Conservation (phyloP, 2,113 vertebrate species). For the Sisor rabdophorus region DNA sequence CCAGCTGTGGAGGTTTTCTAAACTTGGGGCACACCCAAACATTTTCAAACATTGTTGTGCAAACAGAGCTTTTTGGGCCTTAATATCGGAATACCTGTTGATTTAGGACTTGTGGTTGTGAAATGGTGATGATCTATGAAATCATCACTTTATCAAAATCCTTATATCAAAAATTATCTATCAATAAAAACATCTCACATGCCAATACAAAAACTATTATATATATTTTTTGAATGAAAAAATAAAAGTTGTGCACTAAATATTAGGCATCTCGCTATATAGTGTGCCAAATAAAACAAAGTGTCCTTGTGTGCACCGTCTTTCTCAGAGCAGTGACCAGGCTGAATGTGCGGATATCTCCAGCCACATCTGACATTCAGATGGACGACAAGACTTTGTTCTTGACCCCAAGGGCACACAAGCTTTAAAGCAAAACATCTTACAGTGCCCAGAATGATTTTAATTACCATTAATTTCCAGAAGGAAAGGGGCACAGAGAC, state of each 20-base stretch:
- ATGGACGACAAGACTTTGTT: slow-evolving; percentile 53
- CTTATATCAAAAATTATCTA: neutral
- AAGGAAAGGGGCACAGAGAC: slow-evolving; percentile 41
- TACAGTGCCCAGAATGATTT: slow-evolving; percentile 48
- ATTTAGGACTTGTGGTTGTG: slow-evolving; percentile 1
- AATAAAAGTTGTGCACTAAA: neutral
- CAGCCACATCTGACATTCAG: slow-evolving; percentile 63
- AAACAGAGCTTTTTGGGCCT: neutral
- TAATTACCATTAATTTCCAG: slow-evolving; percentile 60
- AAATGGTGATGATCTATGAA: neutral
- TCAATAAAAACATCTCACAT: neutral
- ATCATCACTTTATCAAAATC: neutral
- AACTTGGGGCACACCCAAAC: slow-evolving; percentile 44
- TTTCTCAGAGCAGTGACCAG: slow-evolving; percentile 51
- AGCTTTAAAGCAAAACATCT: slow-evolving; percentile 47
- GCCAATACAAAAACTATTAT: neutral
- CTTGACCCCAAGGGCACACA: slow-evolving; percentile 55
- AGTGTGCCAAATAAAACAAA: slow-evolving; percentile 22
- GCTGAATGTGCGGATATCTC: slow-evolving; percentile 59
- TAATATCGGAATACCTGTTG: neutral
- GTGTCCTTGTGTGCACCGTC: slow-evolving; percentile 2
- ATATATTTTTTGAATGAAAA: neutral
- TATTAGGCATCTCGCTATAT: neutral
- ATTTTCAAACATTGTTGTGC: neutral
- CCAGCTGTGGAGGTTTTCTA: slow-evolving; percentile 43